A percentile compares a stretch with the other conserved stretches of the same genome.
These are phyloP conservation scores for Conger conger DNA, from an alignment of 2,113 vertebrate species.

Conservation along the genomic window DNA sequence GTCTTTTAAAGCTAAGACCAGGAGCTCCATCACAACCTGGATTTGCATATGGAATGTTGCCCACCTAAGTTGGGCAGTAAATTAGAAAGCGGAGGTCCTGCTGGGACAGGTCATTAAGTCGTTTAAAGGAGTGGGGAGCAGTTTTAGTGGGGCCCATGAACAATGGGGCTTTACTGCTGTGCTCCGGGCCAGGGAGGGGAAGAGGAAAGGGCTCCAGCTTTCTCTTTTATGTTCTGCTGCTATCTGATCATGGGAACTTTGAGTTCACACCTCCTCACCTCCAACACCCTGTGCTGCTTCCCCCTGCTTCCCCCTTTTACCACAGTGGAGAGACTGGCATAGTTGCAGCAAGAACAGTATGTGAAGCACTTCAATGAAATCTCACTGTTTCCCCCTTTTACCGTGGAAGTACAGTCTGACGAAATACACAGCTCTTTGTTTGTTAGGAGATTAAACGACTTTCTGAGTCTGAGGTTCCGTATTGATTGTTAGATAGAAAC, in stretches of 20 bases:
- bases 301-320: neutral
- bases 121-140: slow-evolving; percentile 44
- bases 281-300: neutral
- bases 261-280: neutral
- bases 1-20: slow-evolving; percentile 26
- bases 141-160: slow-evolving; percentile 19
- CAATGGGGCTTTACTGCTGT: slow-evolving; percentile 46
- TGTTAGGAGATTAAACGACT: neutral
- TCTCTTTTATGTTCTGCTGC: slow-evolving; percentile 50
- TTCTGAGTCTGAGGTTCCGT: neutral
- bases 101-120: slow-evolving; percentile 43
- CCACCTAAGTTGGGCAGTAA: slow-evolving; percentile 45
- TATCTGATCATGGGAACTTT: neutral
- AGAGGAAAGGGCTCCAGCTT: neutral
- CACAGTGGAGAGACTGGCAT: neutral
- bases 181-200: neutral
- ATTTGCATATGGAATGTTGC: slow-evolving; percentile 44
- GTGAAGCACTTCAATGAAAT: neutral
- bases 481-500: neutral
- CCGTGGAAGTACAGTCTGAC: neutral
- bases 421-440: neutral
- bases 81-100: slow-evolving; percentile 46
- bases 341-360: neutral
- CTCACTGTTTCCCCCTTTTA: neutral
- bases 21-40: slow-evolving; percentile 7